Evolutionary conservation across 2,888 invertebrate species (phyloP).

Genomic region (Synergus umbraculus): DNA sequence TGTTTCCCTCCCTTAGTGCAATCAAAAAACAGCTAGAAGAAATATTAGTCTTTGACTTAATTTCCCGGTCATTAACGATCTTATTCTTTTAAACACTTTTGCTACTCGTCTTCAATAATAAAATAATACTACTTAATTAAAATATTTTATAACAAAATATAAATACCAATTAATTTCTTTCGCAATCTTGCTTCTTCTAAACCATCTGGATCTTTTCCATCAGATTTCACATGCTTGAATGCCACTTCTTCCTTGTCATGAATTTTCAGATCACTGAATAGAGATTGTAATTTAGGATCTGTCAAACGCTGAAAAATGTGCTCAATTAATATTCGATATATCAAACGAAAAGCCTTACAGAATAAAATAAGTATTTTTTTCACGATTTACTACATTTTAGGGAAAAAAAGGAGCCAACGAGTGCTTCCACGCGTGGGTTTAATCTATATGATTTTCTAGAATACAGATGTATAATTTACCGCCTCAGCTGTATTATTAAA

Average conservation of each 20-base stretch:
- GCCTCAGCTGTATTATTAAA: too few species aligned
- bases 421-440: too few species aligned
- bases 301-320: slow-evolving; percentile 84
- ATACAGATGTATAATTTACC: too few species aligned
- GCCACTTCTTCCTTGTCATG: slow-evolving; percentile 95
- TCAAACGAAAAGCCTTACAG: neutral
- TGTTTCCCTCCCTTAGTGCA: too few species aligned
- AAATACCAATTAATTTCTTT: slow-evolving; percentile 85
- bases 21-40: too few species aligned
- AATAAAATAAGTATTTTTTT: neutral
- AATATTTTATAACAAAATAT: slow-evolving; percentile 28
- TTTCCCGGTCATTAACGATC: too few species aligned
- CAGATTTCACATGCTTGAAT: slow-evolving; percentile 88
- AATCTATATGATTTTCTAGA: too few species aligned
- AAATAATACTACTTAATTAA: neutral
- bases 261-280: slow-evolving; percentile 92
- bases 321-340: slow-evolving; percentile 30
- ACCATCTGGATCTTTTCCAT: slow-evolving; percentile 93
- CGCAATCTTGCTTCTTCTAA: slow-evolving; percentile 89
- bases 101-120: neutral
- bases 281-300: slow-evolving; percentile 89
- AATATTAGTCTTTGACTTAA: too few species aligned
- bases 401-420: too few species aligned
- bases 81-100: too few species aligned
- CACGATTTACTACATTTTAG: too few species aligned